Evolutionary conservation across 2,113 vertebrate species (phyloP).

Genomic region (Anas platyrhynchos): DNA sequence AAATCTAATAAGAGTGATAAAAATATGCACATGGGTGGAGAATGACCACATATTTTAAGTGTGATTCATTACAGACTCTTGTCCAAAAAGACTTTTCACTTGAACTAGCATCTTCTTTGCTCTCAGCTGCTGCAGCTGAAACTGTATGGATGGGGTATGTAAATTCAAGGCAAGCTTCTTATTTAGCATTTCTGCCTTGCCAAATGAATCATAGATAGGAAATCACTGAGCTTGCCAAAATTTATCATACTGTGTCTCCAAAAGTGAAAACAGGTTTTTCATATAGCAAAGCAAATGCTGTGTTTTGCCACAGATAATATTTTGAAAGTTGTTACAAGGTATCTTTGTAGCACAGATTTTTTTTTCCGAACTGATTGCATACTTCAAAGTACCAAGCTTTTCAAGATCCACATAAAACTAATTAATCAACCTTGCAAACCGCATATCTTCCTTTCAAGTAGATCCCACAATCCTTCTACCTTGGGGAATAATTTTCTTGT

Average conservation of each 20-base stretch:
- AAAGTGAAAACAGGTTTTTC: conserved; percentile 72
- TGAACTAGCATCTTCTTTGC: conserved; percentile 24
- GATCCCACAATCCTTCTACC: conserved; percentile 52
- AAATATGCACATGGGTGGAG: neutral
- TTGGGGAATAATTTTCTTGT: conserved; percentile 74
- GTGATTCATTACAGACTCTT: conserved; percentile 4
- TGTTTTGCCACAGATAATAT: conserved; percentile 75
- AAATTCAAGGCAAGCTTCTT: conserved; percentile 60
- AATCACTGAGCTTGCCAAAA: conserved; percentile 69
- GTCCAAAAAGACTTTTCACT: conserved; percentile 29
- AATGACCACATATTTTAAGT: neutral
- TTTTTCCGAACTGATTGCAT: conserved; percentile 61
- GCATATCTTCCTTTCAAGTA: conserved; percentile 65
- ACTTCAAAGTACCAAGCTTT: conserved; percentile 71
- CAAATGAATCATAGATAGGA: conserved; percentile 65
- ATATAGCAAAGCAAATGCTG: conserved; percentile 64
- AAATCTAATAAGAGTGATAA: conserved; percentile 1
- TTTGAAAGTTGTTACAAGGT: conserved; percentile 71
- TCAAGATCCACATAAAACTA: conserved; percentile 74
- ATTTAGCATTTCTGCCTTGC: conserved; percentile 61
- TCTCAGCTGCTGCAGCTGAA: conserved; percentile 58
- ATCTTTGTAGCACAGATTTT: conserved; percentile 67
- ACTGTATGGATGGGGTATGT: neutral
- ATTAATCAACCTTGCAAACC: conserved; percentile 78
- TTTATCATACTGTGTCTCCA: conserved; percentile 70